Conservation (phyloP, 2,888 invertebrate species). For the Neoascia interrupta region DNA sequence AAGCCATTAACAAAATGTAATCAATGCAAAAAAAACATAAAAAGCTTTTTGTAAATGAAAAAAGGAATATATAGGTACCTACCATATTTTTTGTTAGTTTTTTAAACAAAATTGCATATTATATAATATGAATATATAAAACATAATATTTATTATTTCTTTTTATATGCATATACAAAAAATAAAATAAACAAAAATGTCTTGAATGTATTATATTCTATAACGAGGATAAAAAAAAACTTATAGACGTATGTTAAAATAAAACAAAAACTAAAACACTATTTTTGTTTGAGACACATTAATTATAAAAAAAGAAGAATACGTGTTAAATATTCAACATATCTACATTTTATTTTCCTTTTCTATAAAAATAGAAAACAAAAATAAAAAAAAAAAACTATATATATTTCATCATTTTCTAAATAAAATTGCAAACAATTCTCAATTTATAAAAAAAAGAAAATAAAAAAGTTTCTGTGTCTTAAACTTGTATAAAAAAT, state of each 20-base stretch:
- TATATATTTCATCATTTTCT: constrained; percentile 66
- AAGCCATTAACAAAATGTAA: constrained; percentile 46
- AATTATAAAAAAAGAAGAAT: constrained; percentile 46
- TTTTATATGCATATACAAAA: constrained; percentile 66
- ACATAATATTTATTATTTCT: constrained; percentile 57
- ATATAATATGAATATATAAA: constrained; percentile 40
- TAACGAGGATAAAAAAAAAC: constrained; percentile 56
- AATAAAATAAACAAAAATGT: constrained; percentile 1
- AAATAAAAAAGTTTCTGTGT: constrained; percentile 79
- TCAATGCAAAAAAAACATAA: constrained; percentile 40
- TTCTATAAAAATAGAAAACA: constrained; percentile 1
- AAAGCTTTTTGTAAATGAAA: constrained; percentile 30
- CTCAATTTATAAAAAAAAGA: constrained; percentile 70
- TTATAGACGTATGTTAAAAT: constrained; percentile 56
- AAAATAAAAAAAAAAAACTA: constrained; percentile 25
- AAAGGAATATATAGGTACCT: constrained; percentile 45
- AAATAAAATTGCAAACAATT: constrained; percentile 47
- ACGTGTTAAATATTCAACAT: constrained; percentile 66
- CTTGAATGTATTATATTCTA: constrained; percentile 63
- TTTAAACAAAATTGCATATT: constrained; percentile 31
- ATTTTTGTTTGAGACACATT: constrained; percentile 70
- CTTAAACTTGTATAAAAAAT: constrained; percentile 80
- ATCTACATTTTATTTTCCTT: constrained; percentile 59
- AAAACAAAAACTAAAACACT: constrained; percentile 54
- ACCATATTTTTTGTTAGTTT: constrained; percentile 40